These are phyloP conservation scores for Eupithecia exiguata DNA, from an alignment of 2,888 invertebrate genomes.

Conservation along the genomic window DNA sequence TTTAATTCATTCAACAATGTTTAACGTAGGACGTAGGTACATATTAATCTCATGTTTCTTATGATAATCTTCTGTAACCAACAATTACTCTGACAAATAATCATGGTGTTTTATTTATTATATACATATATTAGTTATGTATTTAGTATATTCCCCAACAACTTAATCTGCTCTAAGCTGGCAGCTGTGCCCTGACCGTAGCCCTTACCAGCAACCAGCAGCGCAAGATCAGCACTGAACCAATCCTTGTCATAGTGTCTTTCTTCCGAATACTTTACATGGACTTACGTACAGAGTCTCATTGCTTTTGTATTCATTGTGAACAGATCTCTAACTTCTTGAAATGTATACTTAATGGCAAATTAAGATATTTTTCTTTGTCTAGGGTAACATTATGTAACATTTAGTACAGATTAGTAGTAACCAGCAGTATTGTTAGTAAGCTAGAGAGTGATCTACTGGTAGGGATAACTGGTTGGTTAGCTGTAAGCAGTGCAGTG, in stretches of 20 bases:
- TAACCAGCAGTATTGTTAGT: neutral
- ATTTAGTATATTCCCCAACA: neutral
- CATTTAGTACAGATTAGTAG: neutral
- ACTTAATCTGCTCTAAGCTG: neutral
- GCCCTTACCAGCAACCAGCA: too few species aligned
- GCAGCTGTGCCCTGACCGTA: too few species aligned
- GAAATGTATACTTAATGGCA: neutral
- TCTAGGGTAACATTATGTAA: neutral
- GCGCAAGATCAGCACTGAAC: neutral
- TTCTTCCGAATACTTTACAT: neutral
- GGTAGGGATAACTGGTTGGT: neutral
- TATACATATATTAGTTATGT: neutral
- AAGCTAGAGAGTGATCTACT: conserved; percentile 7
- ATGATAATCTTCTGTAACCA: conserved; percentile 4
- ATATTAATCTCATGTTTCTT: neutral
- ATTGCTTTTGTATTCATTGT: conserved; percentile 1
- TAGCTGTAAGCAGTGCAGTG: neutral
- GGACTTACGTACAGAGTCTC: neutral
- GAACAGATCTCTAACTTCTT: neutral
- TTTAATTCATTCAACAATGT: neutral
- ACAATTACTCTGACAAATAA: neutral
- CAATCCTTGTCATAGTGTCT: neutral
- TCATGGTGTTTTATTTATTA: conserved; percentile 5
- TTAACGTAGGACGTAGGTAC: neutral
- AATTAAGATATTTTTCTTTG: neutral